phyloP scores from a whole-genome alignment of 2,113 vertebrate species.

The Deroptyus accipitrinus region DNA sequence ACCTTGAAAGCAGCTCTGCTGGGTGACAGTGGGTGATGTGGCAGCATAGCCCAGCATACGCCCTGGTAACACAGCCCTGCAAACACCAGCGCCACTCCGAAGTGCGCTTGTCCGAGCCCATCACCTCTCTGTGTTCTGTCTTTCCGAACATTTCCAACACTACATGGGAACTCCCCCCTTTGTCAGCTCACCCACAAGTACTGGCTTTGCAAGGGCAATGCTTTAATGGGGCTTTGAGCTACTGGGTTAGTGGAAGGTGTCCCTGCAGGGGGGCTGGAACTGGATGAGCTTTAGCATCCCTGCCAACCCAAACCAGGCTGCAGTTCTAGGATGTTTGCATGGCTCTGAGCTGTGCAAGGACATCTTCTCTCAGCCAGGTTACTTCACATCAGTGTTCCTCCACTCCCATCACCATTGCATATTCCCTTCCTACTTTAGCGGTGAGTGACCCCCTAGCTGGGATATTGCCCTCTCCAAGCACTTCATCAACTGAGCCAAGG shows the following conservation, averaged over 20 bases:
- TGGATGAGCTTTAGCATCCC: not conserved
- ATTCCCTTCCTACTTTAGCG: not conserved
- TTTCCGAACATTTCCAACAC: not conserved
- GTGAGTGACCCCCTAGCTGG: fast-evolving
- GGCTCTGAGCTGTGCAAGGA: not conserved
- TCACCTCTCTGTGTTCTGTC: not conserved
- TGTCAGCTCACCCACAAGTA: not conserved
- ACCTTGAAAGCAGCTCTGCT: not conserved
- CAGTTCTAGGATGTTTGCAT: fast-evolving
- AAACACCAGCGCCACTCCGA: fast-evolving
- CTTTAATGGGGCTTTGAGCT: not conserved
- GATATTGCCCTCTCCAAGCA: not conserved
- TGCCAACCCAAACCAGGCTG: not conserved
- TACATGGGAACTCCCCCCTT: fast-evolving
- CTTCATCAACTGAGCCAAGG: not conserved
- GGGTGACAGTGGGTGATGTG: fast-evolving
- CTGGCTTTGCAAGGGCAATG: not conserved
- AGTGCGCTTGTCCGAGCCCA: not conserved
- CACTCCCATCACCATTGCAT: not conserved
- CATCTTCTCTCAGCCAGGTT: fast-evolving
- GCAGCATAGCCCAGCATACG: fast-evolving
- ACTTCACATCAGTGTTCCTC: no score
- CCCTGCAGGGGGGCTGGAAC: not conserved
- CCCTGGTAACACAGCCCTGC: fast-evolving
- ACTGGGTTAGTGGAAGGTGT: not conserved